Base-by-base conservation (phyloP, 2,797 vertebrate species). In the Syndactyla subalaris region DNA sequence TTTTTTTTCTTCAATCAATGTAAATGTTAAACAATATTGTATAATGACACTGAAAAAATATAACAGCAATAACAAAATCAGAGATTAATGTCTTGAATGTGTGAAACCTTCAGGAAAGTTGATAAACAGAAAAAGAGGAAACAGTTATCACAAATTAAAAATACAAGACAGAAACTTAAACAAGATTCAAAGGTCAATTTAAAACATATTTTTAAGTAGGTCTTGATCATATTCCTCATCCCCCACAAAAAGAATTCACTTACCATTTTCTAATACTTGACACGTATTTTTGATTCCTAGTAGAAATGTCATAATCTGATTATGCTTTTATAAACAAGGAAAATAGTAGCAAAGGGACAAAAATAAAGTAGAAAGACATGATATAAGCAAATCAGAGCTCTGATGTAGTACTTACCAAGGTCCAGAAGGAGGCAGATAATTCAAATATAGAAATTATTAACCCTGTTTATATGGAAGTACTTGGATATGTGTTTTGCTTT, bases 181-280 rank as follows among this genome's bases (percentile, higher is more conserved):
- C 82, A 93, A 91, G 54, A 87, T 76, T 91, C 85, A 83, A 85
- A 92, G 90, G 87, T 93, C 85, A 89, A 73, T 87, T 85, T 89
- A 71, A 87, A 95, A 45, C 90, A 73, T 89, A 83, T 94, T 96
- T 96, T 94, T 74, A 82, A 78, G 75, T 13, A 85, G 19, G 7
- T 83, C 36, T 87, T 91, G 67, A 77, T 75, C 89, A 80, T 80
- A 82, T 65, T 77, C 41, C 29, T 93, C 39, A 57, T 72, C 55
- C 23, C 29, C 30, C 66, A 73, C 39, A 65, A 54, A 94, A 89
- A 76, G 0, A 88, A 94, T 70, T 86, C 14, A 45, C 15, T 65
- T 85, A 23, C 23, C 46, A 81, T 71, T 93, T 93, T 77, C 22
- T 66, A 92, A 52, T 80, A n/a, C 21, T 96, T 86, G 51, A 59